Base-by-base conservation (phyloP, 2,113 vertebrate species). In the Proterorhinus semilunaris region DNA sequence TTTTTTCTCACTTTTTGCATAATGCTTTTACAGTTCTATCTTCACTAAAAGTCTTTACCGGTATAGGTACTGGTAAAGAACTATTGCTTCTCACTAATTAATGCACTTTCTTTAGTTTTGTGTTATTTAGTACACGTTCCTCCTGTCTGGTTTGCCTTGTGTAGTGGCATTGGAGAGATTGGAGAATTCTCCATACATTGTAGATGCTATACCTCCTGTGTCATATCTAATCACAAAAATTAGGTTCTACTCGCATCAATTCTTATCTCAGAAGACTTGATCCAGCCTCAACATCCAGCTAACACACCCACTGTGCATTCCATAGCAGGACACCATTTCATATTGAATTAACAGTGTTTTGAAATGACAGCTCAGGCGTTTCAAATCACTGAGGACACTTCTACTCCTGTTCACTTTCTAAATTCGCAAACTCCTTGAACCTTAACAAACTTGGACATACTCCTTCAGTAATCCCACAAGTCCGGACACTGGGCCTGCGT, bases 401-500 rank as follows among this genome's bases (percentile, higher is more conserved):
- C 7, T 58, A 3, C 21, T 57, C 9, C 17, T 27, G 4, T 16
- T 8, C 27, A 58, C 36, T 36, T 21, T 16, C 51, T 16, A 9
- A 44, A n/a, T 44, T 6, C 12, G 4, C 27, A 50, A 50, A 15
- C 42, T 7, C 42, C 57, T 15, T 15, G 7, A 61, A 44, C 57
- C 42, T 43, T 61, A 6, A 27, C 16, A 12, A 42, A 44, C 57
- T 61, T 61, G 57, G 57, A 43, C 6, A 8, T 6, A 44, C 44
- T 8, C 13, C 2, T 43, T 59, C 7, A 55, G 51, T 53, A 50
- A 13, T 54, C n/a, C 52, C 52, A 4, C 53, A 10, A 8, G 58
- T 44, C 36, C n/a, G 58, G 58, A 61, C 58, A 61, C 58, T 44
- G 15, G 58, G 58, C 58, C 27, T 16, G 42, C 58, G 8, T 61